Evolutionary conservation across 1,140 invertebrate species (phyloP).

Genomic region (Pseudachorutes palmiensis): DNA sequence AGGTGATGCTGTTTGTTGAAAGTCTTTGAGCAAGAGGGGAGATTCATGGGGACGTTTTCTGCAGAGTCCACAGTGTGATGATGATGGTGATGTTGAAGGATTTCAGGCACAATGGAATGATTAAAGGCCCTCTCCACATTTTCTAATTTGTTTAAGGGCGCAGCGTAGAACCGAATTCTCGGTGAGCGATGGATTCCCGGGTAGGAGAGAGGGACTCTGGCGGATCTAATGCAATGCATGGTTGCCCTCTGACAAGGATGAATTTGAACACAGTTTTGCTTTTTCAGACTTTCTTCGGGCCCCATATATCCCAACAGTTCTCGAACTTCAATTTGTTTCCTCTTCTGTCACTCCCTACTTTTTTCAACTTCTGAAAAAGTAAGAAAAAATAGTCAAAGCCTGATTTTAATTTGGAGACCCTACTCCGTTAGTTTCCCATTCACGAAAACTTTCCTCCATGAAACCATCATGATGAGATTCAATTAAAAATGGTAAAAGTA

Average conservation of each 20-base stretch:
- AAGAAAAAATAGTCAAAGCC: too few relatives aligned
- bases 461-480: too few relatives aligned
- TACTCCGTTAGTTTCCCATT: too few relatives aligned
- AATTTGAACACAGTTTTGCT: constrained; percentile 38
- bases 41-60: too few relatives aligned
- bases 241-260: constrained; percentile 33
- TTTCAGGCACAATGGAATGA: constrained; percentile 1
- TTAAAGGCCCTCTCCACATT: constrained; percentile 8
- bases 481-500: constrained; percentile 7
- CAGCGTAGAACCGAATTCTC: constrained; percentile 5
- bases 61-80: too few relatives aligned
- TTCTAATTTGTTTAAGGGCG: constrained; percentile 10
- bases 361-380: not conserved
- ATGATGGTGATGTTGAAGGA: constrained; percentile 6
- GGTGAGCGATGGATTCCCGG: constrained; percentile 18
- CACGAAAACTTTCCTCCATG: too few relatives aligned
- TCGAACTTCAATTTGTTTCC: constrained; percentile 13
- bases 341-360: constrained; percentile 21
- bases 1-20: too few relatives aligned
- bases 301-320: constrained; percentile 11
- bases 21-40: too few relatives aligned
- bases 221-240: constrained; percentile 25
- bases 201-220: constrained; percentile 25
- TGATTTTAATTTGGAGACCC: not conserved
- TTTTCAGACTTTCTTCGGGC: constrained; percentile 32